Percentiles rank a stretch among this genome's conserved stretches.
Evolutionary conservation across 1,140 invertebrate species (phyloP).

Genomic region (Bombus affinis): DNA sequence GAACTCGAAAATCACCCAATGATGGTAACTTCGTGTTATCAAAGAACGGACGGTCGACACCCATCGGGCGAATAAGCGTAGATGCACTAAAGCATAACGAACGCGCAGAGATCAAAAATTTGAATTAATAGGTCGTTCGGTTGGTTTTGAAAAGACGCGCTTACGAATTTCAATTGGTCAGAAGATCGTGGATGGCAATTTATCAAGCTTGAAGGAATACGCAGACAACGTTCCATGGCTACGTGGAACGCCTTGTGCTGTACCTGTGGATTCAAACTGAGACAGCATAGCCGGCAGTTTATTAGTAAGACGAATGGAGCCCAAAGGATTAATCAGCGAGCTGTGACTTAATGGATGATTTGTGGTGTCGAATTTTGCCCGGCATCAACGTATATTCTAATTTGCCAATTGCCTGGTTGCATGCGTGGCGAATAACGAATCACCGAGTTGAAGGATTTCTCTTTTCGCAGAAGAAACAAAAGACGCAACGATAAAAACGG

Average conservation of each 20-base stretch:
- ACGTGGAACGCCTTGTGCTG: background rate
- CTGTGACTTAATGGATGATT: constrained; percentile 8
- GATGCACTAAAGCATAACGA: background rate
- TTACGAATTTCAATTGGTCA: background rate
- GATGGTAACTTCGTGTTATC: background rate
- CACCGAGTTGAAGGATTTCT: background rate
- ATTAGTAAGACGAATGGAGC: constrained; percentile 29
- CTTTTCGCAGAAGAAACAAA: background rate
- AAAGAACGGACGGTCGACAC: background rate
- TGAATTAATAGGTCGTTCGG: too few species aligned
- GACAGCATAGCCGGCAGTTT: background rate
- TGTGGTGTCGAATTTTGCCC: background rate
- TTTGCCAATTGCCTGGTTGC: background rate
- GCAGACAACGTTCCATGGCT: background rate
- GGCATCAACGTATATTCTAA: background rate
- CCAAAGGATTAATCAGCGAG: constrained; percentile 21
- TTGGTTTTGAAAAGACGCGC: background rate
- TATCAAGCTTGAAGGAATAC: background rate
- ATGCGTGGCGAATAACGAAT: too few species aligned
- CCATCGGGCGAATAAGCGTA: background rate
- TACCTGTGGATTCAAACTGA: constrained; percentile 4
- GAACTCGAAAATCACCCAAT: background rate
- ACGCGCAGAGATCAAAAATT: background rate
- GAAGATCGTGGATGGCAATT: background rate
- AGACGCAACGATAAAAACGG: background rate